A percentile compares a stretch with the other conserved stretches of the same genome.
These are phyloP conservation scores for Eurystomus gularis DNA, from an alignment of 2,113 vertebrate genomes.

Conservation along the genomic window DNA sequence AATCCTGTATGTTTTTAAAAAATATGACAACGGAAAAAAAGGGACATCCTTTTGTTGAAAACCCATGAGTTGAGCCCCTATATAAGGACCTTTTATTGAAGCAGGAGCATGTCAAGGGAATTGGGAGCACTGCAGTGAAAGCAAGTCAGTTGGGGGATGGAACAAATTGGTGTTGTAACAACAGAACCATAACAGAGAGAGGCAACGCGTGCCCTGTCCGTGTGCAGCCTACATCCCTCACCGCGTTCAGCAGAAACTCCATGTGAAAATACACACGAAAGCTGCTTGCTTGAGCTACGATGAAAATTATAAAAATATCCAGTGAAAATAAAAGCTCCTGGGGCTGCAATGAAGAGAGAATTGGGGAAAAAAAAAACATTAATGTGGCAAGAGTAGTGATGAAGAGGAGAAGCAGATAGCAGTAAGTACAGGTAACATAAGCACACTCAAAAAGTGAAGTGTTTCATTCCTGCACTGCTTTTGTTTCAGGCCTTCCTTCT, in stretches of 20 bases:
- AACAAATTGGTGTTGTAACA: constrained; percentile 33
- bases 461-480: neutral
- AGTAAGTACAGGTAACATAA: neutral
- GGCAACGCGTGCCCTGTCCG: neutral
- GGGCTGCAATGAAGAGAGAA: neutral
- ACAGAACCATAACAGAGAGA: constrained; percentile 34
- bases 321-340: neutral
- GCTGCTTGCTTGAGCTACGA: neutral
- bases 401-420: neutral
- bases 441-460: neutral
- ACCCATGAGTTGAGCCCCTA: neutral
- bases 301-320: neutral
- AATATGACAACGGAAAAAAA: neutral
- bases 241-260: neutral
- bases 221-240: neutral
- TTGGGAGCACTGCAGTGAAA: neutral
- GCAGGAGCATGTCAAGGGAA: neutral
- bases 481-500: neutral
- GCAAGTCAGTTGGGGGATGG: neutral
- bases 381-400: neutral
- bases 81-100: constrained; percentile 29
- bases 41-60: neutral
- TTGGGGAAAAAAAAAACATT: neutral
- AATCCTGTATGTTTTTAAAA: neutral
- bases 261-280: neutral